Evolutionary conservation across 2,888 invertebrate species (phyloP).

Genomic region (Pollenia angustigena): DNA sequence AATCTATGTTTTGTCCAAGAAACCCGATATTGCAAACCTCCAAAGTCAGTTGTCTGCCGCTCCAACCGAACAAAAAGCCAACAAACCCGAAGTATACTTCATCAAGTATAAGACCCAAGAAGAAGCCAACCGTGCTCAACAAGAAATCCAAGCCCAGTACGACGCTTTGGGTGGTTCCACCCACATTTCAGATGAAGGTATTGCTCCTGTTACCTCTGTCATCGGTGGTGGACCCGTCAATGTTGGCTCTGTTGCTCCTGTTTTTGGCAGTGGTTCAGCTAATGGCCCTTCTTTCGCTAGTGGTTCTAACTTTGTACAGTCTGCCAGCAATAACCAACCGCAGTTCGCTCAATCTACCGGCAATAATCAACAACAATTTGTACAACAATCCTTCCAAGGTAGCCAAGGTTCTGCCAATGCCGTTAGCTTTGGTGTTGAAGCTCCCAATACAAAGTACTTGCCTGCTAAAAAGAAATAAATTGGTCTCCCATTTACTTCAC

Average conservation of each 20-base stretch:
- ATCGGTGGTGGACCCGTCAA: conserved; percentile 77
- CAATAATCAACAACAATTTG: conserved; percentile 66
- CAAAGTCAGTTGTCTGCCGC: conserved; percentile 88
- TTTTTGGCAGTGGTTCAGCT: neutral
- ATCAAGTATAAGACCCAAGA: conserved; percentile 84
- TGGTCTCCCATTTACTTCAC: neutral
- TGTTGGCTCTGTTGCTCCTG: conserved; percentile 69
- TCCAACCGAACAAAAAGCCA: conserved; percentile 78
- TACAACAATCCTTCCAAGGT: conserved; percentile 74
- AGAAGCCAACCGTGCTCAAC: conserved; percentile 82
- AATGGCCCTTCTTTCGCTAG: conserved; percentile 52
- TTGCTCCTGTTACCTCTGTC: conserved; percentile 80
- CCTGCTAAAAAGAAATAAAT: conserved; percentile 77
- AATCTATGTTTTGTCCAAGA: conserved; percentile 83
- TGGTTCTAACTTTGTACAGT: conserved; percentile 4
- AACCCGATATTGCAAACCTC: conserved; percentile 80
- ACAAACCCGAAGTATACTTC: conserved; percentile 84
- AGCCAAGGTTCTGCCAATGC: conserved; percentile 44
- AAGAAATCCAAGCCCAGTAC: conserved; percentile 83
- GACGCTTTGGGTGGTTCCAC: conserved; percentile 83
- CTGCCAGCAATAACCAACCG: conserved; percentile 1
- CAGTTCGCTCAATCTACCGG: conserved; percentile 23
- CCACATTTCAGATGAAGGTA: conserved; percentile 82
- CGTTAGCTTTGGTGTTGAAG: conserved; percentile 35
- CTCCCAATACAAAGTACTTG: conserved; percentile 33